These are phyloP conservation scores for Pogonocichla stellata DNA, from an alignment of 2,113 vertebrate species.

Conservation along the genomic window DNA sequence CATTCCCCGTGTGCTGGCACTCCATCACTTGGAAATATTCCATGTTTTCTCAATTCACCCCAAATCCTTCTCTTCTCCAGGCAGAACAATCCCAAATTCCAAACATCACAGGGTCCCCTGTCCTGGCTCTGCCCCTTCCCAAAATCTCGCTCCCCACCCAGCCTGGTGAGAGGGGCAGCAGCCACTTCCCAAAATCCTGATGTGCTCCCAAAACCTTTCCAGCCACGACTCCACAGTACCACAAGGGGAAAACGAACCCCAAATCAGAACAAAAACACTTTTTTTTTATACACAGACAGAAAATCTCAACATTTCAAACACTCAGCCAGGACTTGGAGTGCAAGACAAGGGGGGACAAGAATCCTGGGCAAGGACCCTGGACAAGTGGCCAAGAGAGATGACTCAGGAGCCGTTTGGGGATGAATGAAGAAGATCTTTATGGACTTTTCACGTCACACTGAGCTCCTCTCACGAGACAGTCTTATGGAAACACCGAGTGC, in stretches of 20 bases:
- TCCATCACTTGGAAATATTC: not conserved
- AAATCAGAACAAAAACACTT: not conserved
- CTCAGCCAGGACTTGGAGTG: fast-evolving
- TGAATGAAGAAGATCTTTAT: not conserved
- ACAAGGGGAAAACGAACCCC: not conserved
- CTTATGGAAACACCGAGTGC: fast-evolving
- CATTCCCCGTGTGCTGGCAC: not conserved
- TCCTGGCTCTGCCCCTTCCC: not conserved
- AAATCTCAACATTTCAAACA: not conserved
- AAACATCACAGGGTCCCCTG: not conserved
- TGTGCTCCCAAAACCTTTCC: not conserved
- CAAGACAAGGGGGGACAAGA: not conserved
- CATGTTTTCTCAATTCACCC: not conserved
- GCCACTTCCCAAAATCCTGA: not conserved
- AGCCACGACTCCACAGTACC: not conserved
- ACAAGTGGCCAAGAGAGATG: not conserved
- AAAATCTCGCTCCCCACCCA: not conserved
- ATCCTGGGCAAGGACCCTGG: not conserved
- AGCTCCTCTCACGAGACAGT: not conserved
- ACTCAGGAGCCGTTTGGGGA: not conserved
- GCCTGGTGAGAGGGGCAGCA: not conserved
- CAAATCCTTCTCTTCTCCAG: not conserved
- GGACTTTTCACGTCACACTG: not conserved
- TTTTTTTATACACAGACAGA: too few relatives aligned
- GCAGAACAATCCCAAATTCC: not conserved